phyloP scores from a whole-genome alignment of 1,140 invertebrate genomes.

The Aphaenogaster ashmeadi region DNA sequence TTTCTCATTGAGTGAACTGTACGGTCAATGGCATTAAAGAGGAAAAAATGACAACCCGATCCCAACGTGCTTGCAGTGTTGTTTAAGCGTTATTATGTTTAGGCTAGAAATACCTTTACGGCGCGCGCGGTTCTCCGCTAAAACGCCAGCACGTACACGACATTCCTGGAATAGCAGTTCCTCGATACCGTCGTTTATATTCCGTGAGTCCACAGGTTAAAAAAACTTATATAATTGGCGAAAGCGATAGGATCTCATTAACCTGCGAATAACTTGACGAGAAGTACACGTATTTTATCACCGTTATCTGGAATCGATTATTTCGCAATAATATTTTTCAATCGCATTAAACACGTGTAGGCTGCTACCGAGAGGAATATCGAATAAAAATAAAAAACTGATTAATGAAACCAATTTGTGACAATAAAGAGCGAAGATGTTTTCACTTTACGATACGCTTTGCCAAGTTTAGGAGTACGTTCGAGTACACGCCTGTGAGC shows the following conservation, averaged over 20 bases:
- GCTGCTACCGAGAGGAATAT: not conserved
- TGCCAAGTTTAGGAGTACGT: not conserved
- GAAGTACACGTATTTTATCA: not conserved
- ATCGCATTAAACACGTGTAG: not conserved
- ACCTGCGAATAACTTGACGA: constrained; percentile 15
- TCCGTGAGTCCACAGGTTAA: constrained; percentile 8
- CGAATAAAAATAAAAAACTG: not conserved
- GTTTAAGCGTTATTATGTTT: constrained; percentile 72
- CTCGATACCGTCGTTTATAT: constrained; percentile 10
- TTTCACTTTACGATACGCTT: not conserved
- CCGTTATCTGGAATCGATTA: constrained; percentile 41
- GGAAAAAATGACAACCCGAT: constrained; percentile 20
- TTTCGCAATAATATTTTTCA: constrained; percentile 21
- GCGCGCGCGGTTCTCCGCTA: constrained; percentile 56
- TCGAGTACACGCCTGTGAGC: not conserved
- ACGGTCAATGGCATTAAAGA: constrained; percentile 32
- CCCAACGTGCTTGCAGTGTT: constrained; percentile 20
- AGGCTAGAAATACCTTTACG: constrained; percentile 71
- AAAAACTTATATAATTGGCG: constrained; percentile 53
- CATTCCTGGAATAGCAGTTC: constrained; percentile 57
- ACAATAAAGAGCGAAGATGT: not conserved
- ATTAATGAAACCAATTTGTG: not conserved
- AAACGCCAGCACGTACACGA: constrained; percentile 61
- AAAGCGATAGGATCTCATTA: constrained; percentile 44
- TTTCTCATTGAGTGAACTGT: constrained; percentile 40